A percentile compares a stretch with the other conserved stretches of the same genome.
These are phyloP conservation scores for Archegozetes longisetosus DNA, from an alignment of 1,140 invertebrate species.

Conservation along the genomic window DNA sequence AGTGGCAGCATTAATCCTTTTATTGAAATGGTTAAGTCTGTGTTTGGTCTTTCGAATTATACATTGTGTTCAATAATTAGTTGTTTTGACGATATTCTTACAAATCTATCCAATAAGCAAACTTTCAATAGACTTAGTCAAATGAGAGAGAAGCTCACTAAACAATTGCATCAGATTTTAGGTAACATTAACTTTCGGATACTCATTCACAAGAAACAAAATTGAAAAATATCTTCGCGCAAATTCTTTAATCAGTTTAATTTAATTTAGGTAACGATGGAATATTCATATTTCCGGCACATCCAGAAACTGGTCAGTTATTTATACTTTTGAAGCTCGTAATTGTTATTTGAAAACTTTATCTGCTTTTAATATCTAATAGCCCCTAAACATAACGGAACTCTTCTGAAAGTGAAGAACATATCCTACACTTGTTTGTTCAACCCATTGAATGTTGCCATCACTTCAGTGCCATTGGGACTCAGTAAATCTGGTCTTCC, in stretches of 20 bases:
- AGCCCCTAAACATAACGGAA: conserved; percentile 66
- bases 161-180: neutral
- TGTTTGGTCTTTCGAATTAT: conserved; percentile 13
- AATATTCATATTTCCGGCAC: conserved; percentile 66
- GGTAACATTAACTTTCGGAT: too few relatives aligned
- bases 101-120: neutral
- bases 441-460: conserved; percentile 66
- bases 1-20: conserved; percentile 5
- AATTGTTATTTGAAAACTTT: too few relatives aligned
- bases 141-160: neutral
- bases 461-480: conserved; percentile 31
- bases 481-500: conserved; percentile 30
- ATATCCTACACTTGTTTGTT: conserved; percentile 77
- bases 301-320: conserved; percentile 41
- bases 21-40: conserved; percentile 6
- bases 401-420: conserved; percentile 62
- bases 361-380: conserved; percentile 48
- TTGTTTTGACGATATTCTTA: neutral
- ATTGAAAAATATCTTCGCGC: too few relatives aligned
- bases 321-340: too few relatives aligned
- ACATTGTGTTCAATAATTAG: conserved; percentile 14
- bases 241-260: neutral
- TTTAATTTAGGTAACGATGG: conserved; percentile 44
- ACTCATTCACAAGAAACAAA: too few relatives aligned
- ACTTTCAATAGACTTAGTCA: neutral